phyloP scores from a whole-genome alignment of 2,888 invertebrate genomes.

The Halictus ligatus region DNA sequence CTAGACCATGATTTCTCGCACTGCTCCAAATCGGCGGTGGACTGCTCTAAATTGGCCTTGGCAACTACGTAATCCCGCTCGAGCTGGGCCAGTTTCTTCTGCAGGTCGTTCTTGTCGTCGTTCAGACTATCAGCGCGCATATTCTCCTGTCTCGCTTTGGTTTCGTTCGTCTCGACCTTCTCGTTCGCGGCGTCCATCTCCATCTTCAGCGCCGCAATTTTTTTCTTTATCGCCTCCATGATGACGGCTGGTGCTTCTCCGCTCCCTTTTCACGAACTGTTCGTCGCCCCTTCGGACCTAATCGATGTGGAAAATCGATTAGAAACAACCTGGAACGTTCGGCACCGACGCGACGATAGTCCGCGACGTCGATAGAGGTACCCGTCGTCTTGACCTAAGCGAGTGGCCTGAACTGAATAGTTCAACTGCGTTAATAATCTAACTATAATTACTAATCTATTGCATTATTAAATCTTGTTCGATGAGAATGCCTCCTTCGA shows the following conservation, averaged over 20 bases:
- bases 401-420: not conserved
- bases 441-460: too few relatives aligned
- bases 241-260: constrained; percentile 64
- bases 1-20: constrained; percentile 95
- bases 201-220: constrained; percentile 90
- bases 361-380: not conserved
- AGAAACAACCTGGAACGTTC: not conserved
- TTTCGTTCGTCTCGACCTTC: constrained; percentile 88
- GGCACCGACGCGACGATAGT: too few relatives aligned
- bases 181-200: constrained; percentile 90
- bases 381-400: not conserved
- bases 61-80: constrained; percentile 95
- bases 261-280: constrained; percentile 39
- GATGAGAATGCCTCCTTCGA: not conserved
- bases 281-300: constrained; percentile 24
- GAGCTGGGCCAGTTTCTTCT: constrained; percentile 97
- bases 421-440: not conserved
- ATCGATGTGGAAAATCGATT: not conserved
- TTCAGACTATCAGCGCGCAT: constrained; percentile 86
- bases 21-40: constrained; percentile 96
- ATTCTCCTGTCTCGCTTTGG: constrained; percentile 86
- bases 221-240: constrained; percentile 92
- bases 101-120: constrained; percentile 97
- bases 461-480: not conserved
- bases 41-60: constrained; percentile 95